Evolutionary conservation across 2,888 invertebrate genomes (phyloP), one percentile per base, ranked within the genome.

Genomic region (Emmelina monodactyla): DNA sequence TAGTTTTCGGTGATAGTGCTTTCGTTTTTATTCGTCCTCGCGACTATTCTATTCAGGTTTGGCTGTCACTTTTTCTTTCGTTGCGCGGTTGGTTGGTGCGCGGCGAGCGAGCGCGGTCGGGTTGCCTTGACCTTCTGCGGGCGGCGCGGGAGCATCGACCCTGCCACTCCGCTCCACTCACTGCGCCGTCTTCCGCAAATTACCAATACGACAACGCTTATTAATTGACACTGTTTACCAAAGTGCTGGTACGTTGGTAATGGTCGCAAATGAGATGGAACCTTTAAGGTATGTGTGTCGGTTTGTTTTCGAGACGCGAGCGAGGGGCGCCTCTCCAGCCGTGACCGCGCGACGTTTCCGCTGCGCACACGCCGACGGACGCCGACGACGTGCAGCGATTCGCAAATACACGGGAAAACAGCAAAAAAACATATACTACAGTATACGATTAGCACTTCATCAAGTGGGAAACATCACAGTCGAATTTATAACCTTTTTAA

Each of bases 41-140:
- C n/a, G n/a, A n/a, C n/a, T 61, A 63, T 66, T 69, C 71, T 72
- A 70, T 72, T 75, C 73, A 68, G 71, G 75, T 75, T 76, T 68
- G 66, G 73, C 64, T 64, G 73, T 75, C 76, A 79, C 79, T 79
- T 79, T 79, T 79, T 78, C 66, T 78, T 78, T 79, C 78, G 66
- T 70, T 70, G 58, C 55, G 51, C 47, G 47, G 50, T 44, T 42
- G 46, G 47, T 43, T 39, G 46, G 50, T 50, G 51, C 48, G 58
- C 58, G 58, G 62, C n/a, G n/a, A n/a, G n/a, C n/a, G 62, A 63
- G 63, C 61, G 56, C 63, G 62, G 60, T 59, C 54, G 55, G 55
- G 42, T 60, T 69, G 69, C 76, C 76, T 79, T 79, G 79, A 78
- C 76, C 79, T 76, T 75, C 70, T 66, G 55, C 58, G 71, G 72